Evolutionary conservation across 2,113 vertebrate species (phyloP), one percentile per base, ranked within the genome.

Genomic region (Lepisosteus oculatus): DNA sequence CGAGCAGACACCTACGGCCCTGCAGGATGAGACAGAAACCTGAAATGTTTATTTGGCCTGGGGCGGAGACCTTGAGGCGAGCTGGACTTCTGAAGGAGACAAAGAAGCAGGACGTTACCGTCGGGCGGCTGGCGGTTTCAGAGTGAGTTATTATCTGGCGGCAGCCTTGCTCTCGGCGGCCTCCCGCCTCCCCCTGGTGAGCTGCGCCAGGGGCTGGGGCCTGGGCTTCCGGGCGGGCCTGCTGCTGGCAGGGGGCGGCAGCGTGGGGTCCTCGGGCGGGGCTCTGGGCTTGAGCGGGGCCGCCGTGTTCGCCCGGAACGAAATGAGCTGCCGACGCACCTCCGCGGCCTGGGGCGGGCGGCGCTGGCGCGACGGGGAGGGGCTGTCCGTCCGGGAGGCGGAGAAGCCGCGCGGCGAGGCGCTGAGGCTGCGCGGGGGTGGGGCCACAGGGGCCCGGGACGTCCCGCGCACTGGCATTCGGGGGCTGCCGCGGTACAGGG

Each of bases 111-210:
- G 61, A 59, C 42, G 67, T 62, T 43, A 61, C 6, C 56, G 68
- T 61, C 5, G 1, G 55, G 56, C 64, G 47, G 15, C 29, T 41
- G 70, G 41, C 51, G 43, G 43, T 6, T 45, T 13, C 14, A 74
- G 75, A 83, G 82, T 90, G 87, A 80, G 72, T 84, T 93, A 94
- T 93, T 96, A 98, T 95, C 95, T 97, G 85, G 91, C 86, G 75
- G 84, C 80, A 5, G 83, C 76, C 78, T 91, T 92, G 78, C 90
- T 91, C 87, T 89, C 92, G 78, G 82, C 75, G 56, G 78, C 85
- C 51, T 88, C 84, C 61, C 86, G 85, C 80, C 91, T 93, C 80
- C 86, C 90, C 91, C 94, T 96, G 80, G 90, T 90, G 80, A 90
- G 87, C 79, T 67, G 88, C 80, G 59, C 83, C 85, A 44, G 88